These are phyloP conservation scores for Allolobophora icterica DNA, from an alignment of 2,888 invertebrate genomes.

Conservation along the genomic window DNA sequence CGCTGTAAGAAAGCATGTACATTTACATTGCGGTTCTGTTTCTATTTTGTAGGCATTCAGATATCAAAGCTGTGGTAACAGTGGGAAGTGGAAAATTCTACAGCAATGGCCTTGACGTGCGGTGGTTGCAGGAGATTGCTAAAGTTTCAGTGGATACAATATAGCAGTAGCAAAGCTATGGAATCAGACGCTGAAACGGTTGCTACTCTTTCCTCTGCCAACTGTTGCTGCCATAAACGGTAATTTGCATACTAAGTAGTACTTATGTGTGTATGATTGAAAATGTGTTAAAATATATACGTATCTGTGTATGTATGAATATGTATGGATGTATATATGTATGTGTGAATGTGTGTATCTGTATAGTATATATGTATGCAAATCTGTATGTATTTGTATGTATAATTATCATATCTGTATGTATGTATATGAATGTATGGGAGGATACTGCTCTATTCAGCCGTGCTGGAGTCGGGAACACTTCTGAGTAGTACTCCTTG, in stretches of 20 bases:
- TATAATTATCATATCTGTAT: no score
- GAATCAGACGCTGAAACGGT: slow-evolving; percentile 42
- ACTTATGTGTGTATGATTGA: no score
- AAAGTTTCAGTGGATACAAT: not conserved
- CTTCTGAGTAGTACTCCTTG: no score
- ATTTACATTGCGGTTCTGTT: not conserved
- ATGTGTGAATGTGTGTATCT: no score
- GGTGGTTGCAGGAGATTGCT: slow-evolving; percentile 39
- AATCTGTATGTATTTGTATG: no score
- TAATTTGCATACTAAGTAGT: slow-evolving; percentile 39
- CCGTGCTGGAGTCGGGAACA: no score
- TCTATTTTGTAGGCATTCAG: slow-evolving; percentile 44
- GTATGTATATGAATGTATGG: no score
- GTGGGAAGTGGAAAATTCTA: slow-evolving; percentile 56
- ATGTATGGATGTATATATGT: no score
- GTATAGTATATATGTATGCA: no score
- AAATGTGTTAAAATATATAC: not conserved
- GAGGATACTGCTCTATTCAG: no score
- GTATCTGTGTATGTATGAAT: not conserved
- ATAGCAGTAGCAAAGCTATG: not conserved
- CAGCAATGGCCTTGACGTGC: slow-evolving; percentile 57
- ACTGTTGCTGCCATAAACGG: slow-evolving; percentile 59
- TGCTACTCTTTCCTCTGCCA: slow-evolving; percentile 54
- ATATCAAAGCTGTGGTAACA: slow-evolving; percentile 53
- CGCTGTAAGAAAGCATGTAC: no score